These are phyloP conservation scores for Acanthopleura granulata DNA, from an alignment of 2,888 invertebrate species.

Conservation along the genomic window DNA sequence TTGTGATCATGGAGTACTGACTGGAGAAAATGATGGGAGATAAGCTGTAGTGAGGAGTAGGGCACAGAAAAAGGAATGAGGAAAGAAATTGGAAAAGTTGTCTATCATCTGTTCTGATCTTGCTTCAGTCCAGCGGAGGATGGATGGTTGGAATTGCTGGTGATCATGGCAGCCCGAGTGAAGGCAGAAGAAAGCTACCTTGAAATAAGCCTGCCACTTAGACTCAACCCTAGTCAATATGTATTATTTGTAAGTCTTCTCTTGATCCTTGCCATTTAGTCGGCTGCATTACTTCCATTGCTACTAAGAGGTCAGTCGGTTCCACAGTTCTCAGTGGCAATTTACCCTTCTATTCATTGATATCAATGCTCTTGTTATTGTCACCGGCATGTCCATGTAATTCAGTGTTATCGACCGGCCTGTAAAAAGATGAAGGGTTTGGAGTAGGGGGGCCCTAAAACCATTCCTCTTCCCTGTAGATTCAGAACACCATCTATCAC, in stretches of 20 bases:
- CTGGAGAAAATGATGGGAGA: no score
- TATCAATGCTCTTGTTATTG: constrained; percentile 1
- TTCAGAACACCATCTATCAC: no score
- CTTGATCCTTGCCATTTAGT: constrained; percentile 18
- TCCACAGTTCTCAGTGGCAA: background rate
- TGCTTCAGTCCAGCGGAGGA: background rate
- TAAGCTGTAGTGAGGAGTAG: no score
- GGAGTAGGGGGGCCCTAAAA: no score
- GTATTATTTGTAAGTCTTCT: constrained; percentile 14
- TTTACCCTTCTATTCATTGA: constrained; percentile 13
- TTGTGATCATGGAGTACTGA: no score
- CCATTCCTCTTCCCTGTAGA: no score
- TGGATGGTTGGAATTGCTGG: constrained; percentile 2
- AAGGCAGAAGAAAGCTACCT: background rate
- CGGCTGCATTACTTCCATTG: background rate
- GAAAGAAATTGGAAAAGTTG: background rate
- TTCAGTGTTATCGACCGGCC: constrained; percentile 7
- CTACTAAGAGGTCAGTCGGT: background rate
- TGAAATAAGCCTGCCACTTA: constrained; percentile 13
- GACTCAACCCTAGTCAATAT: background rate
- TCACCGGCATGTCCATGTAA: background rate
- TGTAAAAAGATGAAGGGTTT: background rate
- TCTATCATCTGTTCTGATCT: background rate
- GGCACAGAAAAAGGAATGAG: background rate
- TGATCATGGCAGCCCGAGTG: background rate